Percentiles rank a stretch among this genome's conserved stretches.
These are phyloP conservation scores for Hydrocynus forskahlii DNA, from an alignment of 2,797 vertebrate species.

Conservation along the genomic window DNA sequence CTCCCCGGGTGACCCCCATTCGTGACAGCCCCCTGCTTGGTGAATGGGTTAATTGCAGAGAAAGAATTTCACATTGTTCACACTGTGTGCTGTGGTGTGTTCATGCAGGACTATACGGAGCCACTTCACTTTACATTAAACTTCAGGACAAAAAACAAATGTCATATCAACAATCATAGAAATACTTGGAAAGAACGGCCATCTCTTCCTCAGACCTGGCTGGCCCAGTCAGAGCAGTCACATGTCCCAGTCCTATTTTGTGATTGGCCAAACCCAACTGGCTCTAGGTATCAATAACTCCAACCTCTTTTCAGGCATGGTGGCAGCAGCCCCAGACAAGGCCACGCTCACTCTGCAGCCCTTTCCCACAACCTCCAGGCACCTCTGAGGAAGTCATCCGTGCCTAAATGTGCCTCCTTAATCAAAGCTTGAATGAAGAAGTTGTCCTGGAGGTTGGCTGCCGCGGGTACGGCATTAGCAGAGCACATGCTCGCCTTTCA, in stretches of 20 bases:
- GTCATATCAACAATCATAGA: too few species aligned
- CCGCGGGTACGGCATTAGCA: slow-evolving; percentile 77
- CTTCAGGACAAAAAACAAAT: too few species aligned
- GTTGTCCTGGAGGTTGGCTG: slow-evolving; percentile 83
- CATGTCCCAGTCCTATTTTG: not conserved
- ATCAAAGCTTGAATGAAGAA: slow-evolving; percentile 85
- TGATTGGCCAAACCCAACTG: slow-evolving; percentile 7
- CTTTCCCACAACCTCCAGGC: slow-evolving; percentile 83
- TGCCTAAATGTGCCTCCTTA: slow-evolving; percentile 87
- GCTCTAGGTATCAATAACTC: slow-evolving; percentile 57
- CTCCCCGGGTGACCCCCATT: too few species aligned
- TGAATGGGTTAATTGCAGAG: too few species aligned
- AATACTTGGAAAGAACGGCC: not conserved
- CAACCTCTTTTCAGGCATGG: slow-evolving; percentile 56
- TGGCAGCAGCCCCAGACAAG: slow-evolving; percentile 55
- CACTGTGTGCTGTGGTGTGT: too few species aligned
- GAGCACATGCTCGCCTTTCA: slow-evolving; percentile 86
- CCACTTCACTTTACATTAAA: too few species aligned
- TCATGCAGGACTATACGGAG: too few species aligned
- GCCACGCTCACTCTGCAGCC: slow-evolving; percentile 69
- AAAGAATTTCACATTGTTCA: too few species aligned
- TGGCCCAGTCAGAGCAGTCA: slow-evolving; percentile 12
- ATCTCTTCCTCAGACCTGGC: not conserved
- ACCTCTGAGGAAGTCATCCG: slow-evolving; percentile 86
- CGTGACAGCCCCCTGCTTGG: too few species aligned